phyloP scores from a whole-genome alignment of 2,797 vertebrate genomes.

The Ispidina lecontei region DNA sequence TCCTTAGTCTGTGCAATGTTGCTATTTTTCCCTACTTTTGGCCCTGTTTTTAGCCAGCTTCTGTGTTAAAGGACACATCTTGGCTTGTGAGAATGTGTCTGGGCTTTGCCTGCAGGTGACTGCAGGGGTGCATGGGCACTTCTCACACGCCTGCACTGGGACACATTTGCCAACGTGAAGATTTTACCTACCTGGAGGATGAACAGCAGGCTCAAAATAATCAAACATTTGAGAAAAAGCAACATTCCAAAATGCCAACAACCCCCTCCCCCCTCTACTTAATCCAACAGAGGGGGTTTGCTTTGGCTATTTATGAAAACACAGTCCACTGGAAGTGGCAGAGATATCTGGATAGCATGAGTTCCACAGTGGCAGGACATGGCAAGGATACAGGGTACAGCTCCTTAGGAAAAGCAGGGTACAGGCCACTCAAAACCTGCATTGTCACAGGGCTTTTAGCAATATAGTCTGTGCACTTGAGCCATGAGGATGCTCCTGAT shows the following conservation, averaged over 20 bases:
- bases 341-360: too few relatives aligned
- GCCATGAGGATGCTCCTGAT: too few relatives aligned
- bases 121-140: not conserved
- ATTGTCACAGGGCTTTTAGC: too few relatives aligned
- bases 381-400: too few relatives aligned
- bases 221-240: not conserved
- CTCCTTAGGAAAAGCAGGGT: too few relatives aligned
- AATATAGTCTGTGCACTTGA: too few relatives aligned
- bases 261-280: not conserved
- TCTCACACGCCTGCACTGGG: not conserved
- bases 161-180: not conserved
- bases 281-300: not conserved
- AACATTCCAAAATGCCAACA: not conserved
- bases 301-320: too few relatives aligned
- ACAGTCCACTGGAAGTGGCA: too few relatives aligned
- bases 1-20: not conserved
- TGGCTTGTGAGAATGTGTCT: not conserved
- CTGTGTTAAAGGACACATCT: not conserved
- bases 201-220: not conserved
- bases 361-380: too few relatives aligned
- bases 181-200: constrained; percentile 41
- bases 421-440: too few relatives aligned
- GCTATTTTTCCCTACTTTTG: not conserved
- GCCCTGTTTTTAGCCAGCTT: not conserved
- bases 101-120: not conserved